Percentiles rank a stretch among this genome's conserved stretches.
Evolutionary conservation across 2,113 vertebrate genomes (phyloP).

Genomic region (Caretta caretta): DNA sequence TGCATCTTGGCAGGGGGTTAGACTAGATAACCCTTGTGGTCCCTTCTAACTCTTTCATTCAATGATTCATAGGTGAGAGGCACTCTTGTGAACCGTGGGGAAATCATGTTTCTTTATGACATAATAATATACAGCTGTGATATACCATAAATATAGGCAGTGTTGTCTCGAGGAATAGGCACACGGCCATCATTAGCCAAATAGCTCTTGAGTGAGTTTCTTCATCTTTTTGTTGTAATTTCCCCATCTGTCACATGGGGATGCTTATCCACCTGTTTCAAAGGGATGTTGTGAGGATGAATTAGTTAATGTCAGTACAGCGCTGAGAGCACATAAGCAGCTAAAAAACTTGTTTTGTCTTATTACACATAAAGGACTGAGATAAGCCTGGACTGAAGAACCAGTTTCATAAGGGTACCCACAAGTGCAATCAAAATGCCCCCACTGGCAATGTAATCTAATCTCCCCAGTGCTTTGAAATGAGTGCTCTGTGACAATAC

Average conservation of each 20-base stretch:
- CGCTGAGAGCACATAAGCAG: neutral
- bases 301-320: neutral
- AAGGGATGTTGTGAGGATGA: neutral
- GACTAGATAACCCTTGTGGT: neutral
- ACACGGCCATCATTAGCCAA: neutral
- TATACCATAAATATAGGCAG: neutral
- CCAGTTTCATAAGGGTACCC: neutral
- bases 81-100: neutral
- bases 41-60: neutral
- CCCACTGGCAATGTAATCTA: constrained; percentile 9
- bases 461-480: neutral
- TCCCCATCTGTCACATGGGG: neutral
- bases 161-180: neutral
- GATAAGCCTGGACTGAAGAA: neutral
- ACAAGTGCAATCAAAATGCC: neutral
- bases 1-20: neutral
- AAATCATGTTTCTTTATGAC: neutral
- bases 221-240: neutral
- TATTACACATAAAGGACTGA: constrained; percentile 19
- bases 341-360: neutral
- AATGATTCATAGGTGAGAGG: neutral
- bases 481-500: neutral
- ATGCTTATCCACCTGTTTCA: neutral
- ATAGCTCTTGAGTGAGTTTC: neutral
- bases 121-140: neutral